Evolutionary conservation across 2,888 invertebrate species (phyloP), one percentile per base, ranked within the genome.

Genomic region (Lycia hirtaria): DNA sequence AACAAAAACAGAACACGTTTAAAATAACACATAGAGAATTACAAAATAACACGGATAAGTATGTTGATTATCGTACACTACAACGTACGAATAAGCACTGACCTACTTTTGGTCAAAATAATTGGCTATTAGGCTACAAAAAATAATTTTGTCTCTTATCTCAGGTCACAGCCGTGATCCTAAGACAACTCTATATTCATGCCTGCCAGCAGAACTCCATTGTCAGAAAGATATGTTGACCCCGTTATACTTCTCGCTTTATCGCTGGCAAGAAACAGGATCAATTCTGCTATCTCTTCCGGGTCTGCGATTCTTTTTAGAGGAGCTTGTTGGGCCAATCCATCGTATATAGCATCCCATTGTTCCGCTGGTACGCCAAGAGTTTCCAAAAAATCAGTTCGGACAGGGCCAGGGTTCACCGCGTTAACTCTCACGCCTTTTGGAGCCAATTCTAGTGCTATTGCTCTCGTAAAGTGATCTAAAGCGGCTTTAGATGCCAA

Each of bases 381-480:
- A 14, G 6, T 24, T 37, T 44, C 43, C 6, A 58, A 9, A 4
- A 48, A 22, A n/a, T 52, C 57, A 0, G 57, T 58, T n/a, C 24
- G 48, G 3, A 53, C 52, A 1, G 64, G 63, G 4, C 73, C 73
- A 9, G 73, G 72, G 33, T 69, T 72, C 0, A 74, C 65, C 3
- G 64, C 45, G 47, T 76, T 75, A 0, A 96, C 97, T 32, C 97
- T 92, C 0, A 98, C 95, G 60, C 94, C 93, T 75, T 94, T 94
- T 0, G 92, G 64, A 19, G 95, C 96, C 41, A 96, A 80, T 71
- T 96, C 98, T 44, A 98, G 81, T 0, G 76, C 78, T 9, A 61
- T 54, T 6, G 63, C 53, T 47, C 69, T 68, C 1, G 73, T 67
- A 14, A 79, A 79, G 45, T 70, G 69, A 38, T 69, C 65, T 2